Evolutionary conservation across 2,113 vertebrate genomes (phyloP), one percentile per base, ranked within the genome.

Genomic region (Hippocampus zosterae): DNA sequence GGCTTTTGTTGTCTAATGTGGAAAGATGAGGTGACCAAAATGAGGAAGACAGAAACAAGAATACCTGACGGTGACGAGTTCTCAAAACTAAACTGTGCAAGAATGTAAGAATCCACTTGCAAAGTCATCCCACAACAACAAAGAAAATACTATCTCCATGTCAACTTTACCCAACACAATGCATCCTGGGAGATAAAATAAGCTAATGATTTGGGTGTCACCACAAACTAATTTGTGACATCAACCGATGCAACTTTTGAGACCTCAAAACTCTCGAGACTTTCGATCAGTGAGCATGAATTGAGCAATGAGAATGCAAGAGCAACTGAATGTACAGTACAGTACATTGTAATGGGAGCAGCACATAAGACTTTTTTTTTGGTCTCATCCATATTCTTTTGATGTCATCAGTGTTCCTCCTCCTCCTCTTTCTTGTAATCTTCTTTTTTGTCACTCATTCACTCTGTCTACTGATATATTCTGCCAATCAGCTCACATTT

Each of bases 21-120:
- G 42, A 71, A 27, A 65, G 46, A 65, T 76, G 60, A 64, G 15
- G 27, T 67, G 8, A 68, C 15, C 6, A 55, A 72, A 70, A 66
- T 4, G 42, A 65, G 41, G 19, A 2, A 72, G 40, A 69, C 9
- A 61, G 68, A 62, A 29, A 8, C 60, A 46, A 68, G 11, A 52
- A 74, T 68, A 55, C 68, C 46, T 29, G 12, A 44, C 50, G 53
- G 46, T 33, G 63, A 77, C 27, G 21, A 48, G 19, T 65, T 23
- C n/a, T 25, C 40, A 64, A 64, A 42, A 16, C 13, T 18, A 25
- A 42, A 7, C n/a, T 65, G 27, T 63, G 72, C 21, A 48, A 61
- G 59, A 66, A 62, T n/a, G 53, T 68, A 73, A 16, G 56, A 18
- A 59, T 29, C 7, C 10, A 23, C 8, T 59, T 59, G 27, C 25